These are phyloP conservation scores for Mus pahari DNA, from an alignment of 2,113 vertebrate genomes.

Conservation along the genomic window DNA sequence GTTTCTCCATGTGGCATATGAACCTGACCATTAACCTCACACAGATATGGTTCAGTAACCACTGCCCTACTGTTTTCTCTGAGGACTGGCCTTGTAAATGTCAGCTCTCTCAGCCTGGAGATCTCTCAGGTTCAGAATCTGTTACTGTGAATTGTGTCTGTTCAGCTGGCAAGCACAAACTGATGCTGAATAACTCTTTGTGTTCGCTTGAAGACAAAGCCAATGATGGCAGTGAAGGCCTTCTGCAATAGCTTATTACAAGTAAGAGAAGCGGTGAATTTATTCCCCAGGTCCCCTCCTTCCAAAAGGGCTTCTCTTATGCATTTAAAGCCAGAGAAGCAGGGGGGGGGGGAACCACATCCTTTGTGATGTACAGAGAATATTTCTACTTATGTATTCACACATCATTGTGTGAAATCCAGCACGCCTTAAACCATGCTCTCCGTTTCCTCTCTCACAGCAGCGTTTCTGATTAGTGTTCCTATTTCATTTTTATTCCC, in stretches of 20 bases:
- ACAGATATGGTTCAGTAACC: background rate
- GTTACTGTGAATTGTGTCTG: background rate
- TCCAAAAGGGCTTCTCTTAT: background rate
- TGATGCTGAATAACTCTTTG: background rate
- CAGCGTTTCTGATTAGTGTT: slow-evolving; percentile 44
- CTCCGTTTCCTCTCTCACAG: slow-evolving; percentile 37
- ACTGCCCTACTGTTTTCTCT: background rate
- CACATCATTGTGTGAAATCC: slow-evolving; percentile 36
- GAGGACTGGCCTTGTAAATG: background rate
- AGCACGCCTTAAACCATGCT: background rate
- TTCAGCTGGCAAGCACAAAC: background rate
- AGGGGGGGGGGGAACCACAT: background rate
- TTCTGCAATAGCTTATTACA: background rate
- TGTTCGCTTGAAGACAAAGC: background rate
- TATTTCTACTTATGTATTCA: background rate
- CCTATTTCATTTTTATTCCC: slow-evolving; percentile 53
- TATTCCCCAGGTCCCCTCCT: background rate
- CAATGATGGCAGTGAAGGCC: background rate
- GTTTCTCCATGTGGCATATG: background rate
- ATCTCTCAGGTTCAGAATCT: background rate
- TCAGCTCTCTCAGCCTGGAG: background rate
- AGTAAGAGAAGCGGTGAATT: background rate
- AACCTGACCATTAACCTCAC: background rate
- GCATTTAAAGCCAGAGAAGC: background rate
- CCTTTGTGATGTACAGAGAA: background rate